Conservation (phyloP, 2,888 invertebrate species). For the Drosophila kuntzei region DNA sequence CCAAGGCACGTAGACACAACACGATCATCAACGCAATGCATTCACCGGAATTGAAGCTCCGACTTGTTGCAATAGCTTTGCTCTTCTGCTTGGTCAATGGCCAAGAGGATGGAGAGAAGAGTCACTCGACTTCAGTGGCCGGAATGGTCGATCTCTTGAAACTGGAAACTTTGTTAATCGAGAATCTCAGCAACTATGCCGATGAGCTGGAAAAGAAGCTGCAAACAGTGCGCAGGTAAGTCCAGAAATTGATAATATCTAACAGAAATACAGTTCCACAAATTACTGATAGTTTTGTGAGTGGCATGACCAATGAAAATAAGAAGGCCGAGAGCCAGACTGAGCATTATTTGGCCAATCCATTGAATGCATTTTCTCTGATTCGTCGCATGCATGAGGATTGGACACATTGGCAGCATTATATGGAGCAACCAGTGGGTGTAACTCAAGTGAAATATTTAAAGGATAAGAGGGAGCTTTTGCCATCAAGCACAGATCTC, state of each 20-base stretch:
- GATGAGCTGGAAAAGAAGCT: constrained; percentile 72
- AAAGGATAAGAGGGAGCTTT: constrained; percentile 34
- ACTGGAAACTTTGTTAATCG: constrained; percentile 69
- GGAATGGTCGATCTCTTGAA: constrained; percentile 76
- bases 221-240: constrained; percentile 64
- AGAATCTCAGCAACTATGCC: constrained; percentile 72
- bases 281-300: constrained; percentile 55
- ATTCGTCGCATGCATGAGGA: constrained; percentile 80
- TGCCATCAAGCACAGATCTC: constrained; percentile 94
- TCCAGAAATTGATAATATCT: rapidly evolving
- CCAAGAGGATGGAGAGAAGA: constrained; percentile 53
- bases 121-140: constrained; percentile 79
- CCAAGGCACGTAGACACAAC: constrained; percentile 49
- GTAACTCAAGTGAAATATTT: constrained; percentile 51
- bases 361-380: constrained; percentile 75
- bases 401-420: constrained; percentile 77
- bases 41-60: constrained; percentile 17
- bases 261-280: not conserved
- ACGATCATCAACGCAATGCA: constrained; percentile 30
- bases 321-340: constrained; percentile 48
- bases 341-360: constrained; percentile 77
- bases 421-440: constrained; percentile 68
- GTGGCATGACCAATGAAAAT: constrained; percentile 65
- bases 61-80: constrained; percentile 2
- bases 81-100: constrained; percentile 13